Percentiles rank a stretch among this genome's conserved stretches.
Conservation (phyloP, 2,113 vertebrate genomes). For the Cavia aperea region DNA sequence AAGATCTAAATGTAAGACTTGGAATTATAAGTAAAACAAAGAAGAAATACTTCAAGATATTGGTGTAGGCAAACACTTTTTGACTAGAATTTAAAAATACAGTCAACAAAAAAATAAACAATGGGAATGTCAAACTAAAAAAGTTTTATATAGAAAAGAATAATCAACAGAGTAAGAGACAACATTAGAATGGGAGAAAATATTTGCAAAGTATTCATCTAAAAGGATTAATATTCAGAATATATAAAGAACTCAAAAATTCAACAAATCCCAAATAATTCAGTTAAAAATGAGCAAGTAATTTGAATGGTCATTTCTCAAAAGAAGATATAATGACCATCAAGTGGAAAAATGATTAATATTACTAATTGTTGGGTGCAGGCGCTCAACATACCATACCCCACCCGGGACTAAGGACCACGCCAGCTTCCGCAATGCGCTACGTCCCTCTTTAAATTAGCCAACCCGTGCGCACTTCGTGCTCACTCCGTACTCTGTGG, state of each 20-base stretch:
- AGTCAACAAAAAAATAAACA: neutral
- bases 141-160: neutral
- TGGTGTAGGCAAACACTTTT: neutral
- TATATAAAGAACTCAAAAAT: too few relatives aligned
- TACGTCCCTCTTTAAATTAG: too few relatives aligned
- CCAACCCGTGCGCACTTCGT: too few relatives aligned
- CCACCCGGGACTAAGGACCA: too few relatives aligned
- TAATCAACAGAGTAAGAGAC: neutral
- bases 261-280: neutral
- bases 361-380: too few relatives aligned
- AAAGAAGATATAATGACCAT: too few relatives aligned
- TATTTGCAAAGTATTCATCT: too few relatives aligned
- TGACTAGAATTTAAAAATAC: neutral
- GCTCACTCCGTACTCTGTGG: too few relatives aligned
- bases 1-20: neutral
- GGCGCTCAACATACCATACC: too few relatives aligned
- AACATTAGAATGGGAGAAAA: neutral
- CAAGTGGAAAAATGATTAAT: too few relatives aligned
- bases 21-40: neutral
- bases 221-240: too few relatives aligned
- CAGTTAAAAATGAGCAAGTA: neutral
- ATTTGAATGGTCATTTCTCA: neutral
- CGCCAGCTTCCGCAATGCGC: too few relatives aligned
- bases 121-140: neutral
- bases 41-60: neutral